Conservation (phyloP, 2,888 invertebrate genomes). For the Yponomeuta cagnagella region DNA sequence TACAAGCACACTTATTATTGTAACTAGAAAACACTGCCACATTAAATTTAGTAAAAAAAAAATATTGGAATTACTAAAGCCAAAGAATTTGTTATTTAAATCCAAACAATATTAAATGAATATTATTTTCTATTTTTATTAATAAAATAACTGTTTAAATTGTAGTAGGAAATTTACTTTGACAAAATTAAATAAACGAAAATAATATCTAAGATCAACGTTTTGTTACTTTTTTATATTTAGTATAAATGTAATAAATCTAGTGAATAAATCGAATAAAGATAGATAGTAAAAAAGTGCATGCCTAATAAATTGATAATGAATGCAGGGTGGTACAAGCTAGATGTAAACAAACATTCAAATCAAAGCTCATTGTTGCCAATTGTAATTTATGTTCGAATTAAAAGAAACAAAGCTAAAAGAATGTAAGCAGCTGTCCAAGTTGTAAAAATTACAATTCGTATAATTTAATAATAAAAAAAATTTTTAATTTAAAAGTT, state of each 20-base stretch:
- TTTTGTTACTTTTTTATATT: neutral
- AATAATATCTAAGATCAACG: too few species aligned
- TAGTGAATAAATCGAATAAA: neutral
- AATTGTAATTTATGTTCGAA: neutral
- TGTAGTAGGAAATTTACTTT: too few species aligned
- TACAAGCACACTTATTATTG: constrained; percentile 19
- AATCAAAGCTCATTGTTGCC: constrained; percentile 10
- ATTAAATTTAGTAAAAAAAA: constrained; percentile 18
- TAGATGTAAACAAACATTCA: neutral
- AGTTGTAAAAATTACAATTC: constrained; percentile 4
- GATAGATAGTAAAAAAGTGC: constrained; percentile 23
- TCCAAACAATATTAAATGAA: constrained; percentile 13
- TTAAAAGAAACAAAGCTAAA: constrained; percentile 23
- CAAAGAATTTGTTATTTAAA: constrained; percentile 24
- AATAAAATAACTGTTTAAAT: constrained; percentile 22
- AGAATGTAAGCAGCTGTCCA: constrained; percentile 6
- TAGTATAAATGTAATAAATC: too few species aligned
- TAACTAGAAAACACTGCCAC: constrained; percentile 27
- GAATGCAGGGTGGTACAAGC: constrained; percentile 28
- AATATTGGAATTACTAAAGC: constrained; percentile 24
- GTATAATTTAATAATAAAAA: too few species aligned
- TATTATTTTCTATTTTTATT: constrained; percentile 25
- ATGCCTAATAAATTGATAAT: constrained; percentile 37
- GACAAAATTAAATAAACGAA: too few species aligned
- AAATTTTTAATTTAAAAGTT: too few species aligned